These are phyloP conservation scores for Carposina sasakii DNA, from an alignment of 1,140 invertebrate species.

Conservation along the genomic window DNA sequence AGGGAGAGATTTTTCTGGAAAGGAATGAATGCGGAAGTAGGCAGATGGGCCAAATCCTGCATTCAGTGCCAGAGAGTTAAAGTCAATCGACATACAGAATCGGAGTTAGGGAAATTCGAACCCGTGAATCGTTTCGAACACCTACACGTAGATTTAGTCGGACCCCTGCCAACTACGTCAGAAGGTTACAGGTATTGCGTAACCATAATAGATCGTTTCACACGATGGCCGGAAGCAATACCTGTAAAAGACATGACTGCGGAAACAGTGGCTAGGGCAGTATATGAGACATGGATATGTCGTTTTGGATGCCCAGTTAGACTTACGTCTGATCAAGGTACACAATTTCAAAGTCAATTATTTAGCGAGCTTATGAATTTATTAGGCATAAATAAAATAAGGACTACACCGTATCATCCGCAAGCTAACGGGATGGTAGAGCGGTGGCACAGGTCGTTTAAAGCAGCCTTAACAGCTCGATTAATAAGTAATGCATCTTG, in stretches of 20 bases:
- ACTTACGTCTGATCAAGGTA: constrained; percentile 28
- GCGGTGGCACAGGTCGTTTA: constrained; percentile 38
- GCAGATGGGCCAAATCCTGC: neutral
- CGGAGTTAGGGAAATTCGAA: neutral
- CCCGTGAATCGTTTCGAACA: neutral
- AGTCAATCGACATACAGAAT: neutral
- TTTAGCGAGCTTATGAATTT: constrained; percentile 25
- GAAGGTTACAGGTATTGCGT: neutral
- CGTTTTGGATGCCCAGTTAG: constrained; percentile 53
- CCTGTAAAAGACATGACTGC: no score
- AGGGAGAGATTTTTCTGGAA: neutral
- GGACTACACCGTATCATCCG: constrained; percentile 36
- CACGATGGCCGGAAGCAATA: no score
- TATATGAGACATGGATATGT: constrained; percentile 26
- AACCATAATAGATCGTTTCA: neutral
- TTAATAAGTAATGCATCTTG: constrained; percentile 18
- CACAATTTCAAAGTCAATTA: constrained; percentile 24
- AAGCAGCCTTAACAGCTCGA: constrained; percentile 33
- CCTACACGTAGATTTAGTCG: neutral
- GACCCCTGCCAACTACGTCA: neutral
- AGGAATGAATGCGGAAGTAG: neutral
- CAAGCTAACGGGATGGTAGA: constrained; percentile 44
- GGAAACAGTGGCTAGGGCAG: no score
- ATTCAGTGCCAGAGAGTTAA: neutral
- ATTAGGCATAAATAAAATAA: constrained; percentile 25